Conservation (phyloP, 1,140 invertebrate species). For the Odontomachus brunneus region DNA sequence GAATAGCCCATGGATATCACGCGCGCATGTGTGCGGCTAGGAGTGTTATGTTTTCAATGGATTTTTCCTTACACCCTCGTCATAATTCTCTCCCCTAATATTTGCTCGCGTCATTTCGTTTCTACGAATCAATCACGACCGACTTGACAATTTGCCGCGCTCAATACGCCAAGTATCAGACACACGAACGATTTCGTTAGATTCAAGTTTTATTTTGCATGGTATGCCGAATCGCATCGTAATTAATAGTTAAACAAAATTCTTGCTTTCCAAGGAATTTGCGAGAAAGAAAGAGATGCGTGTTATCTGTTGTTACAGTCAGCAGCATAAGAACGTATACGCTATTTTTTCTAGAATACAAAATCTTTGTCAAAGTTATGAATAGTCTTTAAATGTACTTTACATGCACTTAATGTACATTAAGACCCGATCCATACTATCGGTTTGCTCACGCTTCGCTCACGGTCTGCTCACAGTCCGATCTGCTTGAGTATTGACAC, state of each 20-base stretch:
- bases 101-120: neutral
- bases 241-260: slow-evolving; percentile 28
- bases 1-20: neutral
- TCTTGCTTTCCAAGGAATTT: neutral
- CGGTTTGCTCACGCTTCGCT: too few species aligned
- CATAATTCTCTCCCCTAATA: neutral
- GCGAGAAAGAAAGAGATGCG: neutral
- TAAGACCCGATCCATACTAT: too few species aligned
- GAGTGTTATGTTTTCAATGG: neutral
- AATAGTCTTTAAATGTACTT: too few species aligned
- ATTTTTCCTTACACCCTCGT: neutral
- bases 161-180: neutral
- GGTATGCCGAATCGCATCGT: neutral
- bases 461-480: too few species aligned
- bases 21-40: neutral
- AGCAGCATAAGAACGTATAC: too few species aligned
- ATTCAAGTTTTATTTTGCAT: neutral
- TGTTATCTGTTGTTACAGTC: neutral
- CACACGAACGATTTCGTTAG: neutral
- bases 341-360: too few species aligned
- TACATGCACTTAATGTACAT: too few species aligned
- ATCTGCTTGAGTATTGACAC: too few species aligned
- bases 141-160: neutral
- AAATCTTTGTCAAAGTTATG: too few species aligned
- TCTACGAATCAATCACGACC: neutral